Evolutionary conservation across 2,797 vertebrate species (phyloP).

Genomic region (Pteropus rufus): DNA sequence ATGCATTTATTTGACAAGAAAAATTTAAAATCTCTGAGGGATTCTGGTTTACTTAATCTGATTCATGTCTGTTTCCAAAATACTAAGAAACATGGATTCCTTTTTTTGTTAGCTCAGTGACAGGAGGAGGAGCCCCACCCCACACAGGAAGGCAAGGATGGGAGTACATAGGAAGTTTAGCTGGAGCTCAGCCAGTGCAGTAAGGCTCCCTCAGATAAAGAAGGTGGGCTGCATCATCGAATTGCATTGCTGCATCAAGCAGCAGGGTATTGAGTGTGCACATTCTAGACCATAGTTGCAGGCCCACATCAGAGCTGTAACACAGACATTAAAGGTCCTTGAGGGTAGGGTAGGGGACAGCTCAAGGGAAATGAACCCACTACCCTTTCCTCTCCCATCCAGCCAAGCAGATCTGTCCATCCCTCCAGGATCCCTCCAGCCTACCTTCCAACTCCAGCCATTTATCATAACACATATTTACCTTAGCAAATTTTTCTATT

Average conservation of each 20-base stretch:
- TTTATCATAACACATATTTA: not conserved
- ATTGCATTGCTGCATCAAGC: not conserved
- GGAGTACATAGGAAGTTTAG: not conserved
- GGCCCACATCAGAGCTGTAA: slow-evolving; percentile 3
- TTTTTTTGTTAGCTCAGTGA: not conserved
- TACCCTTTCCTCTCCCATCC: too few relatives aligned
- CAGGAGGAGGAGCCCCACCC: not conserved
- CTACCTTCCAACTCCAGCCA: not conserved
- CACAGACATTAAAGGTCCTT: not conserved
- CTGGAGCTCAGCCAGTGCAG: not conserved
- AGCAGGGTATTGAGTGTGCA: not conserved
- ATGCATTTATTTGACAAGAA: not conserved
- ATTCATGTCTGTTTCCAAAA: not conserved
- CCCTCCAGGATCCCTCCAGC: not conserved
- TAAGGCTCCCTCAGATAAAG: not conserved
- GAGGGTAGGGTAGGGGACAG: not conserved
- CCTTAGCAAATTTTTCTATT: not conserved
- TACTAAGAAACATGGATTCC: not conserved
- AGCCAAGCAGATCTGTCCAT: not conserved
- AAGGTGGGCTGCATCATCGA: not conserved
- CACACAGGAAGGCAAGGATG: not conserved
- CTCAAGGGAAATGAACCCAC: not conserved
- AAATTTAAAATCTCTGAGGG: not conserved
- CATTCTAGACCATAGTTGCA: not conserved
- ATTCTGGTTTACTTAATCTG: not conserved